Base-by-base conservation (phyloP, 2,888 invertebrate species). In the Phaonia tiefii region DNA sequence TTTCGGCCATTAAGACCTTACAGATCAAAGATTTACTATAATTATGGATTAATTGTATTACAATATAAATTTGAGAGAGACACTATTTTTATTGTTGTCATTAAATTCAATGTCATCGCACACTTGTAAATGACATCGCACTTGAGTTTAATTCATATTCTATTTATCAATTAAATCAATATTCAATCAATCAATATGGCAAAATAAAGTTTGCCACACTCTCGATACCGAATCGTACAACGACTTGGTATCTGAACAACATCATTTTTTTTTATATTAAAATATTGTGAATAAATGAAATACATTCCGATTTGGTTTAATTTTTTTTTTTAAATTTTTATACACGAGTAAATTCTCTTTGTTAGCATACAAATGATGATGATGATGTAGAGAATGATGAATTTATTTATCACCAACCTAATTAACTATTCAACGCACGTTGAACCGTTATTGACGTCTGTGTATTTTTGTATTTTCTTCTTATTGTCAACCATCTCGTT, bases 361-460 rank as follows among this genome's bases (percentile, higher is more conserved):
- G 63, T 63, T 42, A 42, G 63, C 39, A 42, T 63, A 20, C 31
- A 31, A 31, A 31, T 31, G n/a, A n/a, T n/a, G n/a, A n/a, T n/a
- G n/a, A n/a, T n/a, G n/a, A 31, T 31, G 31, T 31, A 20, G 26
- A 37, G 20, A 11, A 39, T 37, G 60, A n/a, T 26, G 60, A 60
- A 37, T 39, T 10, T 22, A 20, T 1, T 2, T n/a, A 31, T 8
- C n/a, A n/a, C 15, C 39, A 39, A 2, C 42, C 20, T 10, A 63
- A 67, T 69, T 56, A 56, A 8, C 60, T 74, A 80, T 77, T 65
- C 74, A 17, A 39, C 60, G 54, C 80, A 80, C 74, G 77, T 80
- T 25, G 26, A 13, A 44, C 66, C 70, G 31, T 31, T 31, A 31
- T 80, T 74, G 66, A 67, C 58, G 58, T 71, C n/a, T n/a, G 39